These are phyloP conservation scores for Actenoides hombroni DNA, from an alignment of 2,113 vertebrate species.

Conservation along the genomic window DNA sequence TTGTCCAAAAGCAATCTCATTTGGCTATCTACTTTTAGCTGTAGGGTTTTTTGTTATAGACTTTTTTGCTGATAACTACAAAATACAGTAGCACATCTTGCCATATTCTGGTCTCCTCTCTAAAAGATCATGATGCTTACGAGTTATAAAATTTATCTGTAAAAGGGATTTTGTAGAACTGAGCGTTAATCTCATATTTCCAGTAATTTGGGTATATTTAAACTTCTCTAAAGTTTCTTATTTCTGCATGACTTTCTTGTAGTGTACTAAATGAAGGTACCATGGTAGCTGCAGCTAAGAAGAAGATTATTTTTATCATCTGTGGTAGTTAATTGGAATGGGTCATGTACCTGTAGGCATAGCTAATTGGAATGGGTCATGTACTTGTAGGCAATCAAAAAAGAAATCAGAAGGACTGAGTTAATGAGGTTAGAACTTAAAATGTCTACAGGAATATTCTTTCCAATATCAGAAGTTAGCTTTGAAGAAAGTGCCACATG, in stretches of 20 bases:
- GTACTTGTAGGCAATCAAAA: conserved; percentile 22
- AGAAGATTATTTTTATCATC: conserved; percentile 32
- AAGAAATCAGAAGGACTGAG: neutral
- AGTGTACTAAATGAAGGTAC: neutral
- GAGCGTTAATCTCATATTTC: neutral
- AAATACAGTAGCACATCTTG: neutral
- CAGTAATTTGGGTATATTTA: neutral
- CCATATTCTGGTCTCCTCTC: neutral
- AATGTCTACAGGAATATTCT: neutral
- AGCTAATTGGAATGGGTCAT: conserved; percentile 45
- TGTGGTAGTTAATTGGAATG: conserved; percentile 46
- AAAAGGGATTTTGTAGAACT: neutral
- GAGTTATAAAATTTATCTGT: neutral
- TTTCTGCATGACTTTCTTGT: neutral
- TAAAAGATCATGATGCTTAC: neutral
- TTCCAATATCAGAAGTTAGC: neutral
- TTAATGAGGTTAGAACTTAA: conserved; percentile 7
- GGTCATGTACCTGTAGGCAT: neutral
- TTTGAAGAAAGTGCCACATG: neutral
- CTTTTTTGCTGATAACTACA: neutral
- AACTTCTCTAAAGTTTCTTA: neutral
- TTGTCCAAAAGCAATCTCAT: neutral
- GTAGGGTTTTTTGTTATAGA: neutral
- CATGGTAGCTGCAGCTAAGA: neutral
- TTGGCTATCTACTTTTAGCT: neutral